phyloP scores from a whole-genome alignment of 2,113 vertebrate genomes.

The Caranx ignobilis region DNA sequence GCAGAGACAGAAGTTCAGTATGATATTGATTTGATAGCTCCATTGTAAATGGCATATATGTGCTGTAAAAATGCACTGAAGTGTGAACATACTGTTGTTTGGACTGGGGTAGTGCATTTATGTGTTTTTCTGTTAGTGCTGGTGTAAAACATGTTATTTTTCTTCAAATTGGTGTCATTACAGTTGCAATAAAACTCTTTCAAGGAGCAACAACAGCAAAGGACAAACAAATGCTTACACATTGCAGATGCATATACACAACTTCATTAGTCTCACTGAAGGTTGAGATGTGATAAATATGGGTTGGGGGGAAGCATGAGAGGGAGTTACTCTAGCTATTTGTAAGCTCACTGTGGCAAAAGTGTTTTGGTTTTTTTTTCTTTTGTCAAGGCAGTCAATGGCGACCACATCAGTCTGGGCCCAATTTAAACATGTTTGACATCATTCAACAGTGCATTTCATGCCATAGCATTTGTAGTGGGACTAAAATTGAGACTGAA shows the following conservation, averaged over 20 bases:
- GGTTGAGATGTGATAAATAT: constrained; percentile 29
- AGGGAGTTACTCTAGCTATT: constrained; percentile 26
- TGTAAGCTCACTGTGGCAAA: constrained; percentile 37
- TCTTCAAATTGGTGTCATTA: constrained; percentile 6
- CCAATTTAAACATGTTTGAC: constrained; percentile 61
- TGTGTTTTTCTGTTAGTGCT: neutral
- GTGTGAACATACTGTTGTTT: constrained; percentile 10
- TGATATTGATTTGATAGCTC: constrained; percentile 42
- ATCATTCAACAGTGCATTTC: constrained; percentile 57
- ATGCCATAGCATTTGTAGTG: constrained; percentile 53
- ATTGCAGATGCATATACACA: constrained; percentile 26
- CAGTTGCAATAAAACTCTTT: neutral
- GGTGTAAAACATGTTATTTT: neutral
- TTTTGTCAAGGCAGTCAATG: constrained; percentile 26
- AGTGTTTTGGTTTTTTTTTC: constrained; percentile 25
- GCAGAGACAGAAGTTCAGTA: constrained; percentile 9
- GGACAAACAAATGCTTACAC: constrained; percentile 5
- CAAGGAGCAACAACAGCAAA: neutral
- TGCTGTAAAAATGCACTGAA: constrained; percentile 11
- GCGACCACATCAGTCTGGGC: constrained; percentile 48
- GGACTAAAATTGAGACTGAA: constrained; percentile 57
- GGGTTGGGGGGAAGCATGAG: constrained; percentile 23
- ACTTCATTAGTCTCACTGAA: constrained; percentile 9
- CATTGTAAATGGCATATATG: constrained; percentile 36
- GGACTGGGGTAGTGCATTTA: neutral